A percentile compares a stretch with the other conserved stretches of the same genome.
phyloP scores from a whole-genome alignment of 2,113 vertebrate species.

The Psammodynastes pulverulentus region DNA sequence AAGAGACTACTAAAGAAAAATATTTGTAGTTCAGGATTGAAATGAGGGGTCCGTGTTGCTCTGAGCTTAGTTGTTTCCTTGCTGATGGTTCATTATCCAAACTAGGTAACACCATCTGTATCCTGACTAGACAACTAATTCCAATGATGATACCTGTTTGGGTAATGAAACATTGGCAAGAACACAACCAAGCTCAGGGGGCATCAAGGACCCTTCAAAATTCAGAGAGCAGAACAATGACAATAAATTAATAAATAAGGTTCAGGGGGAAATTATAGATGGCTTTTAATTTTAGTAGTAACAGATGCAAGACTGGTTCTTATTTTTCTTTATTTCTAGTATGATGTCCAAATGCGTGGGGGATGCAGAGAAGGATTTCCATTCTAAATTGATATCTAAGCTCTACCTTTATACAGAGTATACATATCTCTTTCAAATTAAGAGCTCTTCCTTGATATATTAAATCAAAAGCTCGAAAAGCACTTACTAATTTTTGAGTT shows the following conservation, averaged over 20 bases:
- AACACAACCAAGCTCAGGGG: background rate
- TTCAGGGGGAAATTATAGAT: background rate
- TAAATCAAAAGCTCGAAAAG: background rate
- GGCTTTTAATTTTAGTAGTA: background rate
- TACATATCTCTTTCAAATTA: background rate
- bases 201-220: background rate
- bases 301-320: background rate
- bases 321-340: background rate
- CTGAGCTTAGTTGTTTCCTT: background rate
- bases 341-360: background rate
- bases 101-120: background rate
- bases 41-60: background rate
- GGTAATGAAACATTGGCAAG: background rate
- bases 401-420: background rate
- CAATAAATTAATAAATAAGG: background rate
- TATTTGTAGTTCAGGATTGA: background rate
- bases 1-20: background rate
- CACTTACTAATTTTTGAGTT: background rate
- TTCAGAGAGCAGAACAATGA: no score
- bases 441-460: background rate
- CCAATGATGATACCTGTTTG: background rate
- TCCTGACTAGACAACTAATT: background rate
- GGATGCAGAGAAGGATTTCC: background rate
- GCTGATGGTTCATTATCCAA: background rate
- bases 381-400: background rate